These are phyloP conservation scores for Pycnomerus fuliginosus DNA, from an alignment of 2,888 invertebrate species.

Conservation along the genomic window DNA sequence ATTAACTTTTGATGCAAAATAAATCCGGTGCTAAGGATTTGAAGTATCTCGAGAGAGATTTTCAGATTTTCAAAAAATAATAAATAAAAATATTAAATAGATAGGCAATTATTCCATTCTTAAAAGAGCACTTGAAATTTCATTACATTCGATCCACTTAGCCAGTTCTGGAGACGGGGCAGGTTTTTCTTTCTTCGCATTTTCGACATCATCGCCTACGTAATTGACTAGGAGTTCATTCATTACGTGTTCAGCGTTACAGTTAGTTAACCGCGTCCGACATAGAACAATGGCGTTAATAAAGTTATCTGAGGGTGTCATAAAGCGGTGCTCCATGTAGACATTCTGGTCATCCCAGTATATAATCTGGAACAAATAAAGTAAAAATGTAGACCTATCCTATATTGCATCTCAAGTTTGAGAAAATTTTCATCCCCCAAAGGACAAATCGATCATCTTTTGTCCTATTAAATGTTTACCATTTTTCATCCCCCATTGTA, in stretches of 20 bases:
- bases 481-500: too few species aligned
- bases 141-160: constrained; percentile 71
- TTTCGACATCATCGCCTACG: constrained; percentile 40
- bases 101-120: too few species aligned
- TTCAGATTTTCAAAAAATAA: too few species aligned
- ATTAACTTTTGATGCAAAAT: too few species aligned
- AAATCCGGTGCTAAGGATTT: too few species aligned
- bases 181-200: constrained; percentile 55
- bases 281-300: constrained; percentile 64
- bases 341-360: constrained; percentile 84
- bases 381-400: too few species aligned
- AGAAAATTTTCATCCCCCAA: too few species aligned
- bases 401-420: too few species aligned
- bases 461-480: too few species aligned
- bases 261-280: constrained; percentile 61
- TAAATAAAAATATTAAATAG: too few species aligned
- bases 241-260: constrained; percentile 58
- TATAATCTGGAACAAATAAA: constrained; percentile 61
- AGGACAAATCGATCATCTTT: too few species aligned
- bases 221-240: constrained; percentile 43
- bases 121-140: constrained; percentile 67
- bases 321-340: constrained; percentile 81
- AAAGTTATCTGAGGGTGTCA: constrained; percentile 70
- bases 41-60: too few species aligned
- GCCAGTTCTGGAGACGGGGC: constrained; percentile 64